Evolutionary conservation across 2,888 invertebrate species (phyloP), one percentile per base, ranked within the genome.

Genomic region (Parnassius apollo): DNA sequence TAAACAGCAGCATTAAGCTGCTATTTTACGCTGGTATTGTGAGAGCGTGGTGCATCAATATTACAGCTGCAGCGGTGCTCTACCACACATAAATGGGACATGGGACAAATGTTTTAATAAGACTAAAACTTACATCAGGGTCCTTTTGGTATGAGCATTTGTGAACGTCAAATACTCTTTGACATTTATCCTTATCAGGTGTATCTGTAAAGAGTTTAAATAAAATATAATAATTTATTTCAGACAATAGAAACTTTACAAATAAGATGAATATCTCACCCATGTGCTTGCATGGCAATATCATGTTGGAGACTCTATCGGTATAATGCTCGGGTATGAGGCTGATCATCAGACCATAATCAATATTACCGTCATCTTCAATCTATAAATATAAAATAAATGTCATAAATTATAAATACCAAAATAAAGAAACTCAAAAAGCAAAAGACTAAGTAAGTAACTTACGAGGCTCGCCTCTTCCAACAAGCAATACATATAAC

Each of bases 401-500:
- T 44, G 7, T 7, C 7, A 35, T 35, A 35, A 7, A 35, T 35
- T 81, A 80, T 78, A 81, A 80, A 55, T 57, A 51, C 59, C 44
- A 35, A 13, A n/a, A 56, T 55, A 12, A 56, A 51, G 35, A 42
- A 50, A 57, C 59, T 75, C 79, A 45, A 44, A 52, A 74, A 75
- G 69, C 74, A 77, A 82, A 75, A 85, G 85, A 86, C 80, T 77
- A 77, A 73, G 78, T 76, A 76, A 88, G 78, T 76, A 76, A 88
- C 92, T 91, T 80, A 92, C 91, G 71, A 92, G 86, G 71, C 85
- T 90, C 73, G 89, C 88, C 81, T 91, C 92, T 74, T 91, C 92
- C 81, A 92, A 67, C 68, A 92, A 78, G 80, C 92, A 92, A 85
- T 86, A 91, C 92, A 92, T 92, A 82, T 92, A 92, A 86, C 92